phyloP scores from a whole-genome alignment of 2,113 vertebrate species.

The Rhinichthys klamathensis region DNA sequence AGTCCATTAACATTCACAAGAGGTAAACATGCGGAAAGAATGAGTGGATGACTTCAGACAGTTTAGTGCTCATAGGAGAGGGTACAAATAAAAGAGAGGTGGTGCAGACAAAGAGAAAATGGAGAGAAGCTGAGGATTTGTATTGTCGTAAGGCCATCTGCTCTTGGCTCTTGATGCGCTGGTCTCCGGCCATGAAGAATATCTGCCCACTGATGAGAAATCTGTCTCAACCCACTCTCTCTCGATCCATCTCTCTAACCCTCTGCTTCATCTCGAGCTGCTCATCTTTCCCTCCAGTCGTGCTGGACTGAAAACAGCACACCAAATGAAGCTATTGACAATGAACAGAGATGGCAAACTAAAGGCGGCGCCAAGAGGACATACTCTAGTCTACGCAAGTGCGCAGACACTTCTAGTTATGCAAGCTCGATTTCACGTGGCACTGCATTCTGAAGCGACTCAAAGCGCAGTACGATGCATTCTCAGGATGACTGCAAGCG shows the following conservation, averaged over 20 bases:
- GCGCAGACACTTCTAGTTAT: conserved; percentile 11
- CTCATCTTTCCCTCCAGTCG: conserved; percentile 7
- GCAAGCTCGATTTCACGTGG: conserved; percentile 18
- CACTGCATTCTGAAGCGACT: not conserved
- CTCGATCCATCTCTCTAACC: conserved; percentile 22
- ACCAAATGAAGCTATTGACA: not conserved
- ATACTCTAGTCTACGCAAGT: not conserved
- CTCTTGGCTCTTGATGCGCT: conserved; percentile 52
- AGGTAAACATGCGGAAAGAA: not conserved
- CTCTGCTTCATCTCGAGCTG: not conserved
- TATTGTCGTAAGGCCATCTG: conserved; percentile 55
- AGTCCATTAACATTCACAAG: conserved; percentile 12
- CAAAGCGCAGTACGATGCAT: not conserved
- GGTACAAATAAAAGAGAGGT: conserved; percentile 14
- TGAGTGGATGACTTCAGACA: not conserved
- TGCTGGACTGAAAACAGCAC: conserved; percentile 12
- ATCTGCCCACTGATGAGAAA: conserved; percentile 48
- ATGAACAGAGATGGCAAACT: not conserved
- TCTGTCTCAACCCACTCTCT: conserved; percentile 1
- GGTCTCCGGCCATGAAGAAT: conserved; percentile 42
- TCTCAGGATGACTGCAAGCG: conserved; percentile 7
- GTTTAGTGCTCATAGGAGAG: not conserved
- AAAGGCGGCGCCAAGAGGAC: not conserved
- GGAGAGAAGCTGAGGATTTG: conserved; percentile 37
- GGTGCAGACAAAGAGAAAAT: not conserved